Evolutionary conservation across 2,113 vertebrate genomes (phyloP), one percentile per base, ranked within the genome.

Genomic region (Martes martes): DNA sequence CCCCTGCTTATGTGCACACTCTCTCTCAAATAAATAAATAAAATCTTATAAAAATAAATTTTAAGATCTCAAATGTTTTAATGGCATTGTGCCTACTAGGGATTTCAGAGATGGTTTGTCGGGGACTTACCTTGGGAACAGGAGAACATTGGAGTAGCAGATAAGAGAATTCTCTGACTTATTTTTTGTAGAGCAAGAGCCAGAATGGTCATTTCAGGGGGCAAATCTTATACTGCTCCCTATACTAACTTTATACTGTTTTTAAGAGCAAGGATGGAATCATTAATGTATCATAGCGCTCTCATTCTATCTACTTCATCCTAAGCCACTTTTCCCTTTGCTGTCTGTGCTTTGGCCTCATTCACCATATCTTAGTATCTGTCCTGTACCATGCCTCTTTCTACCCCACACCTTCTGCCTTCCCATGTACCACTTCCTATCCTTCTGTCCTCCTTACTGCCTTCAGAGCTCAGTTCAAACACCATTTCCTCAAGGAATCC

Each of bases 311-410:
- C 42, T 24, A 47, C 86, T 28, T 47, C 33, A 2, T 26, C 61
- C 23, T 50, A 11, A 2, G 19, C 59, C 39, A 1, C 39, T 24
- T 24, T 45, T 31, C 2, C 33, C 39, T 26, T 18, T 11, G 33
- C 73, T 21, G 19, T 39, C 73, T 33, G 18, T 6, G 24, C n/a
- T 8, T 7, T 7, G n/a, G 89, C 19, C 26, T 15, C 7, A 9
- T 16, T 57, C 26, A 31, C 33, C 26, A 11, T 3, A 26, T 63
- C 7, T 42, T 71, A 8, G 7, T 69, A 28, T 42, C 28, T 21
- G 0, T 50, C 52, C 7, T 2, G 42, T 11, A 0, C 36, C 4
- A 7, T 18, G 31, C 36, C n/a, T 33, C 47, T 33, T 50, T 23
- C 42, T 2, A 19, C 21, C 61, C 19, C 65, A 4, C 0, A 11